Evolutionary conservation across 2,888 invertebrate genomes (phyloP).

Genomic region (Baronia brevicornis): DNA sequence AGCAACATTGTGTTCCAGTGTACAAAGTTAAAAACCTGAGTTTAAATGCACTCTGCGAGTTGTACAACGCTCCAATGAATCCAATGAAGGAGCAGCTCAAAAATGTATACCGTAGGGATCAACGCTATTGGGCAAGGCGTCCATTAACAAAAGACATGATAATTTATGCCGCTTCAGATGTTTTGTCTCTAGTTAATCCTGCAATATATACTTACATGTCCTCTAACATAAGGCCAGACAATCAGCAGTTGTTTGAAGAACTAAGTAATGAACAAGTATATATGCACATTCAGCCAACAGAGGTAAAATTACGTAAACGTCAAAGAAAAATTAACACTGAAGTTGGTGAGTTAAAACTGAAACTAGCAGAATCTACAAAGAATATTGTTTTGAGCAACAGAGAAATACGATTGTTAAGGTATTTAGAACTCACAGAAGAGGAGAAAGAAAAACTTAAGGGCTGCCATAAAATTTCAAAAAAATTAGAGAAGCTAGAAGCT

Average conservation of each 20-base stretch:
- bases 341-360: constrained; percentile 88
- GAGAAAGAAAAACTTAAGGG: constrained; percentile 94
- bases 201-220: constrained; percentile 83
- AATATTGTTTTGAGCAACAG: constrained; percentile 93
- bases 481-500: constrained; percentile 91
- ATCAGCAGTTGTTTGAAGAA: constrained; percentile 84
- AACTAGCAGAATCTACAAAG: constrained; percentile 86
- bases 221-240: constrained; percentile 82
- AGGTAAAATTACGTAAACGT: constrained; percentile 90
- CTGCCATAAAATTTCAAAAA: constrained; percentile 93
- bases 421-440: constrained; percentile 92
- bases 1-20: constrained; percentile 92
- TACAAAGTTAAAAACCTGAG: constrained; percentile 96
- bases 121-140: constrained; percentile 91
- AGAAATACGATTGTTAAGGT: constrained; percentile 90
- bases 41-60: constrained; percentile 92
- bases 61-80: constrained; percentile 90
- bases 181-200: constrained; percentile 89
- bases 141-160: constrained; percentile 94
- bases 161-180: constrained; percentile 92
- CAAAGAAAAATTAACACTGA: constrained; percentile 94
- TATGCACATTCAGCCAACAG: constrained; percentile 89
- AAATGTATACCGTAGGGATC: constrained; percentile 89
- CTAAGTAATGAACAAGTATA: constrained; percentile 91
- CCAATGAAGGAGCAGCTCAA: constrained; percentile 94